Evolutionary conservation across 2,113 vertebrate species (phyloP), one percentile per base, ranked within the genome.

Genomic region (Notechis scutatus): DNA sequence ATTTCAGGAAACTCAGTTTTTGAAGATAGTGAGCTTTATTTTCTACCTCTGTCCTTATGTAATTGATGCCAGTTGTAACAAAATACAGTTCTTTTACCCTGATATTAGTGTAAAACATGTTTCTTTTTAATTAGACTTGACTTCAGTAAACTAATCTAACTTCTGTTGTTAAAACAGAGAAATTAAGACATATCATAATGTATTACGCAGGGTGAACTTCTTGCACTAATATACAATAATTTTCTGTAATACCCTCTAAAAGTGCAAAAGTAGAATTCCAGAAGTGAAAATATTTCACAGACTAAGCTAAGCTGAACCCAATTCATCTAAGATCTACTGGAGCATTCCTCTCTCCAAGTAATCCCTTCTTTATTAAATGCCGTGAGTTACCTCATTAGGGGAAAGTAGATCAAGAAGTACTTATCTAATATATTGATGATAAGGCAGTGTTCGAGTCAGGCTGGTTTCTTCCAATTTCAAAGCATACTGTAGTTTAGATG

Each of bases 51-150:
- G 24, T 90, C 0, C n/a, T 92, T 54, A 34, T 50, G 90, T 64
- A 92, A 92, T 93, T 91, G 88, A 50, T 92, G 94, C 52, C 90
- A 93, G 88, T 92, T 91, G n/a, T 0, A 85, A 55, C 55, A 94
- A 92, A 1, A 29, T 39, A n/a, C 81, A 93, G 86, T 85, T 26
- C 57, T 94, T 64, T 0, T 4, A 89, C 74, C 92, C 92, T 94
- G 26, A 9, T 8, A 57, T 92, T 93, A 90, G 9, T 92, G 34
- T 89, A 74, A 85, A 89, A 8, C 21, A n/a, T 42, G 88, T 90
- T 52, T 54, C 47, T 6, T 81, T 81, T 39, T 39, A 9, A 21
- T 81, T 21, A 81, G 34, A 81, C 20, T 15, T 81, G n/a, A 81
- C 34, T 81, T 34, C 34, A 74, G 14, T 74, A 86, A 87, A 8